phyloP scores from a whole-genome alignment of 2,797 vertebrate species.

The Darevskia mixta region DNA sequence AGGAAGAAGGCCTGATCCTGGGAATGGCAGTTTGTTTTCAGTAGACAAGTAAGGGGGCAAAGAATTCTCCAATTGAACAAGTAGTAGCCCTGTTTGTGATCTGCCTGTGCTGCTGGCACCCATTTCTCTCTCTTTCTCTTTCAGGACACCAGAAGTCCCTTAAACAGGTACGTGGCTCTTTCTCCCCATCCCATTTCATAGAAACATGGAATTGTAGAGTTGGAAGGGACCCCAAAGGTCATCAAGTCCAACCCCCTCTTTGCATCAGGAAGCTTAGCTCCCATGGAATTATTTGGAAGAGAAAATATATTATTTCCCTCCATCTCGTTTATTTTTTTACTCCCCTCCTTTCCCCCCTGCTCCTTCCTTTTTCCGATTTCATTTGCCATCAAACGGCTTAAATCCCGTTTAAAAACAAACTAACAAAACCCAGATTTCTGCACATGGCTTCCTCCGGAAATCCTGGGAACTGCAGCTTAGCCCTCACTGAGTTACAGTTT shows the following conservation, averaged over 20 bases:
- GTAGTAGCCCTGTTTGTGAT: background rate
- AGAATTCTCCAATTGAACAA: background rate
- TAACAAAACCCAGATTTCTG: no score
- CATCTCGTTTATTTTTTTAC: no score
- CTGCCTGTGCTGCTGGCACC: background rate
- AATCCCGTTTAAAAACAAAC: no score
- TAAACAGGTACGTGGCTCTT: background rate
- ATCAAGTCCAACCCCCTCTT: background rate
- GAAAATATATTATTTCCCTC: no score
- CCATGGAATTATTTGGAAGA: background rate
- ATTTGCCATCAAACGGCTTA: no score
- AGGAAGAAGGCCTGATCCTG: background rate
- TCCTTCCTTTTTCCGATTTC: no score
- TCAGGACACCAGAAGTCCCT: background rate
- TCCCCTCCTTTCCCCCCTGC: no score
- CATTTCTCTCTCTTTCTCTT: background rate
- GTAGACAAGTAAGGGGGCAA: background rate
- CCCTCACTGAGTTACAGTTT: no score
- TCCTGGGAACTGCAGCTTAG: no score
- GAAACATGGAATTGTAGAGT: no score
- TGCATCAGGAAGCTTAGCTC: background rate
- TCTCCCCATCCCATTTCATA: background rate
- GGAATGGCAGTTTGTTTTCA: background rate
- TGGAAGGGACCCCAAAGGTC: no score
- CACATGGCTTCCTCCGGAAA: no score